Conservation (phyloP, 2,113 vertebrate genomes). For the Rhea americana region DNA sequence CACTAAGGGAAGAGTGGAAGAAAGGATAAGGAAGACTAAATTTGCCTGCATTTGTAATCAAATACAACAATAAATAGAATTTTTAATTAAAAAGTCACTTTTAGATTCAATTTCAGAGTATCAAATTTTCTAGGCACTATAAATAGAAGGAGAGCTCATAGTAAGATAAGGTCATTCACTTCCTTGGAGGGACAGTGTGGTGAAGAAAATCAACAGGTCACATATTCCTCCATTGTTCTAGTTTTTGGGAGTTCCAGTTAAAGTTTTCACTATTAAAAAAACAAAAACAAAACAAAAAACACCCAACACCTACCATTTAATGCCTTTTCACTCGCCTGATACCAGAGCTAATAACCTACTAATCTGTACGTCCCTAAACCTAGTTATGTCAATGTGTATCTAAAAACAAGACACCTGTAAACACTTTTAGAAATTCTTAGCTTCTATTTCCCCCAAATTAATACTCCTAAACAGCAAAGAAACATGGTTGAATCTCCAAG, state of each 20-base stretch:
- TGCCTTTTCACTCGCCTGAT: neutral
- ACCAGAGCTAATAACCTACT: neutral
- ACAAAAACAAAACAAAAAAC: neutral
- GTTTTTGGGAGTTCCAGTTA: neutral
- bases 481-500: neutral
- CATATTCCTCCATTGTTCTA: rapidly evolving
- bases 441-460: neutral
- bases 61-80: neutral
- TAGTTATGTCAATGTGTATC: neutral
- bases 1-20: neutral
- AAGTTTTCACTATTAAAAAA: neutral
- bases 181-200: neutral
- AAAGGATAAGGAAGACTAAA: neutral
- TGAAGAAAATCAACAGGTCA: neutral
- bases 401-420: neutral
- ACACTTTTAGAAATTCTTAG: neutral
- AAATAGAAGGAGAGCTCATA: neutral
- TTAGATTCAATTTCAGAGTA: neutral
- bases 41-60: neutral
- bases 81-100: neutral
- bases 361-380: neutral
- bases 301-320: neutral
- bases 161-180: neutral
- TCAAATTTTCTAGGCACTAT: neutral
- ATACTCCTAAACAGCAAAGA: neutral